Conservation (phyloP, 2,113 vertebrate species). For the Percina caprodes region DNA sequence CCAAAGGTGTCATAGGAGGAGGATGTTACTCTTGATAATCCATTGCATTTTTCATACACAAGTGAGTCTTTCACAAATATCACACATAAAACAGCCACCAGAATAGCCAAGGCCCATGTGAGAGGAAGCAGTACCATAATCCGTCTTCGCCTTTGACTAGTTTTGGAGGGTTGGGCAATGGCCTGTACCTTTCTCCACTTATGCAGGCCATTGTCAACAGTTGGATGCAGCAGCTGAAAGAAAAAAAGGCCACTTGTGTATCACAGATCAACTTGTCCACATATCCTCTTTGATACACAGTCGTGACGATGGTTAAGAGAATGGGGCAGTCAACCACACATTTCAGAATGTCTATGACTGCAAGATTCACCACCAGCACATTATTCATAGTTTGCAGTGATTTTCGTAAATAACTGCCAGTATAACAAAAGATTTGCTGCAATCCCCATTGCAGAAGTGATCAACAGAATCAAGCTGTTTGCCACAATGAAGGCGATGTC, state of each 20-base stretch:
- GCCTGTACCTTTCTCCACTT: constrained; percentile 82
- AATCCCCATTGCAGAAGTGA: constrained; percentile 74
- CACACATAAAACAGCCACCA: constrained; percentile 69
- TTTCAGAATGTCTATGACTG: constrained; percentile 76
- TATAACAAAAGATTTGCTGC: constrained; percentile 80
- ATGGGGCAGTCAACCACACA: constrained; percentile 81
- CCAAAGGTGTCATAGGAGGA: constrained; percentile 79
- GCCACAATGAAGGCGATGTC: constrained; percentile 62
- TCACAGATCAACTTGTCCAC: constrained; percentile 70
- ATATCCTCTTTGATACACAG: constrained; percentile 25
- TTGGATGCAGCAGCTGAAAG: constrained; percentile 83
- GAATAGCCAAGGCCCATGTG: constrained; percentile 76
- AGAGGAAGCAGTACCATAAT: constrained; percentile 70
- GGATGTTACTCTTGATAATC: constrained; percentile 17
- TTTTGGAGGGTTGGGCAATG: constrained; percentile 80
- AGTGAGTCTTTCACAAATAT: constrained; percentile 73
- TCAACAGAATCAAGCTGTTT: constrained; percentile 74
- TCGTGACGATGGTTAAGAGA: constrained; percentile 69
- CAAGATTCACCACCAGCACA: constrained; percentile 82
- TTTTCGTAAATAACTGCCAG: constrained; percentile 79
- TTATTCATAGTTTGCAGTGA: constrained; percentile 81
- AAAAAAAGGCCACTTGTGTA: constrained; percentile 77
- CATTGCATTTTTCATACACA: constrained; percentile 73
- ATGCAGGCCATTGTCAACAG: constrained; percentile 83
- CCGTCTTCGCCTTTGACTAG: constrained; percentile 57